Evolutionary conservation across 2,113 vertebrate species (phyloP), one percentile per base, ranked within the genome.

Genomic region (Macroglossus sobrinus): DNA sequence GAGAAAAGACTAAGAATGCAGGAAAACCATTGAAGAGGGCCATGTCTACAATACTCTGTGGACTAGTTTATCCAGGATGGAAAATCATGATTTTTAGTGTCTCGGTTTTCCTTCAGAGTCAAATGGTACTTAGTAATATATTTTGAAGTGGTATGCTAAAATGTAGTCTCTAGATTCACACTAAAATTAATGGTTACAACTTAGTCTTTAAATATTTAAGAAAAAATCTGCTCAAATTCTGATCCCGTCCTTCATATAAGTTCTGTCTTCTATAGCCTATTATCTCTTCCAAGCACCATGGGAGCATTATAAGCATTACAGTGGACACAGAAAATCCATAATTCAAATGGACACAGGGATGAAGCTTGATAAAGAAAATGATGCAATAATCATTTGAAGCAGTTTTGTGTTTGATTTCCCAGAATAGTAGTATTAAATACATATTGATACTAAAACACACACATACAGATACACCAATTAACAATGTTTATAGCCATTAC

Each of bases 141-240:
- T 96, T 97, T 96, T 95, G 87, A 95, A 92, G 96, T 94, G 55
- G 89, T 35, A 45, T 61, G 96, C 95, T 92, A 80, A 97, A 97
- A 89, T 89, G 64, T 22, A 86, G 82, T 94, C 94, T 97, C 96
- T 95, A 80, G 93, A 94, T 97, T 97, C 96, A 91, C 89, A 90
- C 86, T 96, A 97, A 95, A 97, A 97, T 96, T 95, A 97, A 97
- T 94, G 94, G 78, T 89, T 96, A 93, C 15, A 5, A 85, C 82
- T 92, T 91, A 66, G 96, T 97, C 93, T 98, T 98, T 97, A 97
- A 98, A 97, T 98, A 98, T 97, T 97, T 97, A 98, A 97, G 94
- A 97, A 84, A 89, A 97, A 97, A 96, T 97, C 92, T 97, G 96
- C 94, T 97, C 89, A 96, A 89, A 91, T 93, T 79, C 94, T 75